Conservation (phyloP, 2,113 vertebrate species). For the Riparia riparia region DNA sequence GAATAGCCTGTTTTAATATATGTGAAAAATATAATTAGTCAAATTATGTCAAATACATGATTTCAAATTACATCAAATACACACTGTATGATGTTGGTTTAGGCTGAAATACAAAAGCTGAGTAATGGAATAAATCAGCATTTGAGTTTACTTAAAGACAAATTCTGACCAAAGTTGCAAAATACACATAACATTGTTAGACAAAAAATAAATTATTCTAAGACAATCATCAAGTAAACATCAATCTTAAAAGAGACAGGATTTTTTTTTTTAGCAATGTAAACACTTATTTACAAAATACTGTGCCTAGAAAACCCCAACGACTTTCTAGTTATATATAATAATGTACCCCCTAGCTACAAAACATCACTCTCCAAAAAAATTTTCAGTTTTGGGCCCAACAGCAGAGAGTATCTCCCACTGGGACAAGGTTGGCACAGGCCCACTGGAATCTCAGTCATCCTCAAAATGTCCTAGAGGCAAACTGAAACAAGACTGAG, state of each 20-base stretch:
- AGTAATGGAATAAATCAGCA: not conserved
- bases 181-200: rapidly evolving
- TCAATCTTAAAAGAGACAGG: not conserved
- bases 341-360: not conserved
- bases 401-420: not conserved
- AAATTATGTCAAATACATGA: not conserved
- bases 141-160: not conserved
- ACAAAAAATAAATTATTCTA: not conserved
- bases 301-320: not conserved
- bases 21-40: not conserved
- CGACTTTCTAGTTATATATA: not conserved
- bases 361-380: not conserved
- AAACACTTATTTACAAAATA: not conserved
- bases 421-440: not conserved
- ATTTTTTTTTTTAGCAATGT: not conserved
- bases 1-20: not conserved
- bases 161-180: not conserved
- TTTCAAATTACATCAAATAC: not conserved
- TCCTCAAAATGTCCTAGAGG: not conserved
- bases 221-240: not conserved
- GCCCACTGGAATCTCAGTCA: not conserved
- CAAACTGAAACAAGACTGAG: not conserved
- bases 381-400: not conserved
- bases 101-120: not conserved
- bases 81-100: not conserved